Evolutionary conservation across 2,888 invertebrate species (phyloP).

Genomic region (Thecophora atra): DNA sequence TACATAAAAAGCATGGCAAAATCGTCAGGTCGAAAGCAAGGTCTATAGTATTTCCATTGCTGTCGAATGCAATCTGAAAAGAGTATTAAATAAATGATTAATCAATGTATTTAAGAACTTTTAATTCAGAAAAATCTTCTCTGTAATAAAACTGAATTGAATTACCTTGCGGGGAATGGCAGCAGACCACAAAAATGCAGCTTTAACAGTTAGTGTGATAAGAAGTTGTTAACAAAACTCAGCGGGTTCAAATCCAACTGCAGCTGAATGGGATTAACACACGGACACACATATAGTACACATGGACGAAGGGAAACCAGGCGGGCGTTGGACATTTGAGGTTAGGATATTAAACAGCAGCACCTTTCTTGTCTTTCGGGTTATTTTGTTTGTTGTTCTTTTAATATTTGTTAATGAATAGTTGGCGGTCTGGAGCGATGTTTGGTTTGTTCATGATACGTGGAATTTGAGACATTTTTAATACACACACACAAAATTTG

Average conservation of each 20-base stretch:
- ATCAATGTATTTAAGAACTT: not conserved
- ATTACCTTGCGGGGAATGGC: slow-evolving; percentile 10
- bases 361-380: not conserved
- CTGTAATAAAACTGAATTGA: not conserved
- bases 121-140: not conserved
- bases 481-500: too few relatives aligned
- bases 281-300: slow-evolving; percentile 5
- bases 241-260: slow-evolving; percentile 10
- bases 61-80: not conserved
- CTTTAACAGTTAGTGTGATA: slow-evolving; percentile 17
- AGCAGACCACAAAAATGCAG: slow-evolving; percentile 1
- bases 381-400: slow-evolving; percentile 4
- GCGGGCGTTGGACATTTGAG: not conserved
- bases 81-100: not conserved
- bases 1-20: not conserved
- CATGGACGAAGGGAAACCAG: slow-evolving; percentile 15
- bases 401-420: not conserved
- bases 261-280: slow-evolving; percentile 13
- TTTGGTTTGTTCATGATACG: not conserved
- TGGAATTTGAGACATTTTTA: not conserved
- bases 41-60: not conserved
- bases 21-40: not conserved
- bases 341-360: slow-evolving; percentile 6
- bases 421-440: too few relatives aligned
- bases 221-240: slow-evolving; percentile 20